Evolutionary conservation across 1,140 invertebrate genomes (phyloP).

Genomic region (Trichogramma pretiosum): DNA sequence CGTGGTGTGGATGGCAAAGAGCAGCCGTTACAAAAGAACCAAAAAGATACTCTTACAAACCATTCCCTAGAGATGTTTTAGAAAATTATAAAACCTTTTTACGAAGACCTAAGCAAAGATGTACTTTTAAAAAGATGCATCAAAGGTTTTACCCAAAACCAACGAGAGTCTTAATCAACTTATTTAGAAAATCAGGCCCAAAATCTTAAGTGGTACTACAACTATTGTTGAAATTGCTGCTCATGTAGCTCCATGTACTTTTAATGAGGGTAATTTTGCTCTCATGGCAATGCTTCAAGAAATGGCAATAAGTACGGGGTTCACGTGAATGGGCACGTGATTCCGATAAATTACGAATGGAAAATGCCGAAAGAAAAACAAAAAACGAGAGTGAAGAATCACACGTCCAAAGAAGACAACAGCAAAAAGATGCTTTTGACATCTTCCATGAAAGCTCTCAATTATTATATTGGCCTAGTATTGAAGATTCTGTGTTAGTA

Average conservation of each 20-base stretch:
- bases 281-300: conserved; percentile 9
- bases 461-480: conserved; percentile 8
- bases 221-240: conserved; percentile 16
- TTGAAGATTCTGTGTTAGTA: conserved; percentile 19
- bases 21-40: background rate
- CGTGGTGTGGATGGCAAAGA: too few species aligned
- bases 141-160: background rate
- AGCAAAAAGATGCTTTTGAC: conserved; percentile 13
- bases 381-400: conserved; percentile 8
- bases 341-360: conserved; percentile 5
- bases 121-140: background rate
- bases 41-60: background rate
- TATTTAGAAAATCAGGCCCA: conserved; percentile 8
- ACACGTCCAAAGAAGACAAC: conserved; percentile 8
- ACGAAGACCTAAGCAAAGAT: background rate
- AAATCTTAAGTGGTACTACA: conserved; percentile 14
- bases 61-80: background rate
- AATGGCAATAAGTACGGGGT: conserved; percentile 4
- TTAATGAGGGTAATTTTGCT: conserved; percentile 14
- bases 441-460: conserved; percentile 7
- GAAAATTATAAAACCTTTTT: background rate
- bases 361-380: conserved; percentile 15
- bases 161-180: conserved; percentile 22
- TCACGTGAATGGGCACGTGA: conserved; percentile 1
- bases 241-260: conserved; percentile 12